A percentile compares a stretch with the other conserved stretches of the same genome.
Conservation (phyloP, 2,888 invertebrate species). For the Lasioglossum malachurum region DNA sequence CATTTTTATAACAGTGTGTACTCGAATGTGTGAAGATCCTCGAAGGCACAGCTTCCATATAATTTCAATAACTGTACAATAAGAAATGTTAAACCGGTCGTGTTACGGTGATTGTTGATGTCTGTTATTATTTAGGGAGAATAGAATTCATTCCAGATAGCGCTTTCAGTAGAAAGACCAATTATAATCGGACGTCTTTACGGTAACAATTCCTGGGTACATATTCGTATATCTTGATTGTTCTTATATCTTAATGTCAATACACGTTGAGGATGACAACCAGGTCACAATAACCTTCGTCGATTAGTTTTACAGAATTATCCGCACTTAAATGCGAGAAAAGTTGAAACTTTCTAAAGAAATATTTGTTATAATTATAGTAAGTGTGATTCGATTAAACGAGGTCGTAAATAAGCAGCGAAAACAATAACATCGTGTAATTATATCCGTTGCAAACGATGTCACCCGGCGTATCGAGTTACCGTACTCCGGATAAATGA, state of each 20-base stretch:
- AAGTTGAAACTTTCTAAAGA: background rate
- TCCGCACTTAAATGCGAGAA: background rate
- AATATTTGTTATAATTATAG: background rate
- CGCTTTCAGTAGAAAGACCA: background rate
- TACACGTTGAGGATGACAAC: background rate
- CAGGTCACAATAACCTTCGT: background rate
- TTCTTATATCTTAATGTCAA: background rate
- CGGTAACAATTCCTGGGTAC: background rate
- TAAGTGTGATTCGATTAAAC: background rate
- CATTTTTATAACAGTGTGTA: too few relatives aligned
- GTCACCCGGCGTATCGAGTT: slow-evolving; percentile 20
- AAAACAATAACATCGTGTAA: slow-evolving; percentile 20
- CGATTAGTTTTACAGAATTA: background rate
- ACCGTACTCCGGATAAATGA: slow-evolving; percentile 20
- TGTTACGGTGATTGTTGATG: too few relatives aligned
- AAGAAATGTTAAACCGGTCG: too few relatives aligned
- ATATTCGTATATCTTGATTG: background rate
- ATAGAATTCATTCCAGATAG: background rate
- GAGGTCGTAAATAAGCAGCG: background rate
- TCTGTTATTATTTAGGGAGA: background rate
- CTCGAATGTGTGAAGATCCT: too few relatives aligned
- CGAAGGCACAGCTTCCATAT: too few relatives aligned
- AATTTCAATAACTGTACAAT: too few relatives aligned
- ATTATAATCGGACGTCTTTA: background rate
- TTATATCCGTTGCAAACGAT: slow-evolving; percentile 35